These are phyloP conservation scores for Scolopax mira DNA, from an alignment of 2,113 vertebrate species.

Conservation along the genomic window DNA sequence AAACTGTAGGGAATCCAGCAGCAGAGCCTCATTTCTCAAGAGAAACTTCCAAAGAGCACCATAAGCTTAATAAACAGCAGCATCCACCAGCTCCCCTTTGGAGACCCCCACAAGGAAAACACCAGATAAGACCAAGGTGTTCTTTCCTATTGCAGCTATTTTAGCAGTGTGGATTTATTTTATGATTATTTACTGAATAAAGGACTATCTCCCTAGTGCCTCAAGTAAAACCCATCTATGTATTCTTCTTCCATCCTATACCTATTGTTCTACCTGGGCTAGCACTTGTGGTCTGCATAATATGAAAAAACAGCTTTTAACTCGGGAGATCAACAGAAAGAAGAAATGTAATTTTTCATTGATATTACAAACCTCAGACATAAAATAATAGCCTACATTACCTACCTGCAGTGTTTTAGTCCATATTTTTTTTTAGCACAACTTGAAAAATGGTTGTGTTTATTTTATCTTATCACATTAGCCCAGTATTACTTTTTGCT, in stretches of 20 bases:
- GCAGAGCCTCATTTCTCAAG: neutral
- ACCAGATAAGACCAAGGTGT: neutral
- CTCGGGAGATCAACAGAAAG: neutral
- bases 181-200: neutral
- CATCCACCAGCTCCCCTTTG: neutral
- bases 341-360: neutral
- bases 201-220: neutral
- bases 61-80: neutral
- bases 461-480: constrained; percentile 59
- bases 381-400: neutral
- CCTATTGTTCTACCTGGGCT: neutral
- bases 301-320: neutral
- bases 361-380: neutral
- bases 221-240: neutral
- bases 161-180: neutral
- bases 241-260: neutral
- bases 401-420: neutral
- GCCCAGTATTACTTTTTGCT: constrained; percentile 40
- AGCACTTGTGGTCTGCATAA: neutral
- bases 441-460: constrained; percentile 49
- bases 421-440: neutral
- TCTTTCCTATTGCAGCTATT: neutral
- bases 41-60: neutral
- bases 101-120: fast-evolving
- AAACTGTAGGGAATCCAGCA: neutral